These are phyloP conservation scores for Drosophila nigromelanica DNA, from an alignment of 1,140 invertebrate species.

Conservation along the genomic window DNA sequence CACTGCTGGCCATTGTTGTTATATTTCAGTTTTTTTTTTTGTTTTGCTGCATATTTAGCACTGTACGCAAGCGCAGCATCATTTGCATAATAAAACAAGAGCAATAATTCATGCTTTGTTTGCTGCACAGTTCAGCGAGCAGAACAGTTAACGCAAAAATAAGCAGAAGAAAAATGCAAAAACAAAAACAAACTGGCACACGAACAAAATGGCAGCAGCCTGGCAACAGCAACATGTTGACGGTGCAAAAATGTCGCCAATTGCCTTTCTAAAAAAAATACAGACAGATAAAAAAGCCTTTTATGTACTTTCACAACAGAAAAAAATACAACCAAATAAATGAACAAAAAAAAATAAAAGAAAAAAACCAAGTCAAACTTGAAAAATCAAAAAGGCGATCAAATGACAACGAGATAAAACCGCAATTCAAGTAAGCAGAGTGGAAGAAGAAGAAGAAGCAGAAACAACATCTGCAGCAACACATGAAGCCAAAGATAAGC, in stretches of 20 bases:
- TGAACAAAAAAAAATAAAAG: constrained; percentile 34
- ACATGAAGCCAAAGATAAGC: background rate
- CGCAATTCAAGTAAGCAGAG: constrained; percentile 1
- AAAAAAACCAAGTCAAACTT: constrained; percentile 43
- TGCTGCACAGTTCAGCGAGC: constrained; percentile 35
- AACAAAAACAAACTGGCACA: constrained; percentile 53
- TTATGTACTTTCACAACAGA: constrained; percentile 59
- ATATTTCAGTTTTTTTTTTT: constrained; percentile 57
- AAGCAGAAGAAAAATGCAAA: background rate
- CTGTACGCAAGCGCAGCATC: constrained; percentile 35
- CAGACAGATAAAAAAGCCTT: constrained; percentile 35
- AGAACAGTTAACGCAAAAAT: constrained; percentile 22
- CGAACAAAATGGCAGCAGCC: constrained; percentile 36
- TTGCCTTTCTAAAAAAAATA: constrained; percentile 72
- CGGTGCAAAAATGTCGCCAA: constrained; percentile 51
- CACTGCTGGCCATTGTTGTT: constrained; percentile 1
- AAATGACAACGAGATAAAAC: constrained; percentile 32
- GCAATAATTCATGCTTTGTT: constrained; percentile 39
- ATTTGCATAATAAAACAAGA: constrained; percentile 53
- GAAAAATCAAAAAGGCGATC: constrained; percentile 37
- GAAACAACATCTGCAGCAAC: background rate
- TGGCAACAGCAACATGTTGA: constrained; percentile 43
- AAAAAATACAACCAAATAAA: constrained; percentile 18
- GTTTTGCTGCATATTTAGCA: constrained; percentile 52
- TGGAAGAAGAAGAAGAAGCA: background rate